Conservation (phyloP, 1,140 invertebrate genomes). For the Andricus grossulariae region DNA sequence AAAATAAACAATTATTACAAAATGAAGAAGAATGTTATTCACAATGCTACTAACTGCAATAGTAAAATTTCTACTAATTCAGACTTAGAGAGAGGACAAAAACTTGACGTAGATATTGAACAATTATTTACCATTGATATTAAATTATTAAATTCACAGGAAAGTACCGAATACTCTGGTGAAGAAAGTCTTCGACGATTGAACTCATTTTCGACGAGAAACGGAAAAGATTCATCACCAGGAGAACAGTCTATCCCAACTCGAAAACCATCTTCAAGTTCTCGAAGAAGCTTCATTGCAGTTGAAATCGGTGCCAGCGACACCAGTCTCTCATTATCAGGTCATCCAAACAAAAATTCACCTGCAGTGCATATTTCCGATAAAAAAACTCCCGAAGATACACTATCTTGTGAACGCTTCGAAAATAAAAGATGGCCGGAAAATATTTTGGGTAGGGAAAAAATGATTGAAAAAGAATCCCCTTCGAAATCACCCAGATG, state of each 20-base stretch:
- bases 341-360: constrained; percentile 26
- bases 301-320: constrained; percentile 32
- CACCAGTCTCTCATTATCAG: constrained; percentile 28
- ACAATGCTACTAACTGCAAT: no score
- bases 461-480: not conserved
- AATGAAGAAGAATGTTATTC: no score
- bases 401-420: not conserved
- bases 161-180: constrained; percentile 66
- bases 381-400: constrained; percentile 15
- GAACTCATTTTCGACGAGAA: constrained; percentile 33
- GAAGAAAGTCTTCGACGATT: constrained; percentile 54
- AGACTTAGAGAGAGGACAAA: no score
- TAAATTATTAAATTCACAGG: constrained; percentile 39
- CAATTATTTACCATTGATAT: no score
- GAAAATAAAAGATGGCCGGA: not conserved
- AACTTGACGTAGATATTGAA: no score
- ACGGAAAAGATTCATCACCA: not conserved
- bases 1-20: no score
- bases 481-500: not conserved
- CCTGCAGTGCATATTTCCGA: not conserved
- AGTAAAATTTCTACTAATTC: no score
- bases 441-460: constrained; percentile 1
- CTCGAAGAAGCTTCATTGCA: not conserved
- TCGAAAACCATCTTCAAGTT: constrained; percentile 32
- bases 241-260: not conserved